Conservation (phyloP, 2,113 vertebrate species). For the Toxostoma redivivum region DNA sequence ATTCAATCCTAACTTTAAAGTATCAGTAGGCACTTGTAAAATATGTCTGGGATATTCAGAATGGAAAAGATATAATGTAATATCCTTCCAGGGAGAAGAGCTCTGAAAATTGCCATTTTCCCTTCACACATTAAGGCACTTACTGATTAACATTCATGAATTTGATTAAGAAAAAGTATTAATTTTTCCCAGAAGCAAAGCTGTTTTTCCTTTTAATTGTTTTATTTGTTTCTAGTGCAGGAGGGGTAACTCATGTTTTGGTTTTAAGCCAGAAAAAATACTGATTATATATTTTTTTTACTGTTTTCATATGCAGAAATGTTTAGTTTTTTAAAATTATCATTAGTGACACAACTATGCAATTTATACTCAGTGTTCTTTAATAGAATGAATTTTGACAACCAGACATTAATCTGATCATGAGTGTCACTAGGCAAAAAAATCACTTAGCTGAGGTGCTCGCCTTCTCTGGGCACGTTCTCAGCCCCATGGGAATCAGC, state of each 20-base stretch:
- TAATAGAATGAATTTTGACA: neutral
- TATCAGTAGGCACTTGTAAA: constrained; percentile 37
- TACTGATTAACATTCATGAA: constrained; percentile 21
- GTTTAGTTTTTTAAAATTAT: neutral
- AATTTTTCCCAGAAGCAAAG: neutral
- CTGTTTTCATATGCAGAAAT: neutral
- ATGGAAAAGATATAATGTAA: constrained; percentile 10
- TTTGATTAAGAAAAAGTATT: constrained; percentile 3
- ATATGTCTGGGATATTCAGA: constrained; percentile 26
- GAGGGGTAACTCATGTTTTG: neutral
- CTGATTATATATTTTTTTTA: neutral
- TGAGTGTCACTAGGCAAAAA: neutral
- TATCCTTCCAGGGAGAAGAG: neutral
- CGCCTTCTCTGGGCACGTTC: neutral
- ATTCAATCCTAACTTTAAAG: constrained; percentile 28
- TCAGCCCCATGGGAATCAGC: neutral
- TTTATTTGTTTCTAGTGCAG: constrained; percentile 1
- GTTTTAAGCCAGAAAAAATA: neutral
- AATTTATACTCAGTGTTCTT: neutral
- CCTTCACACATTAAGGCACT: neutral
- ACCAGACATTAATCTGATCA: neutral
- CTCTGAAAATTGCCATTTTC: constrained; percentile 19
- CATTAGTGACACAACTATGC: neutral
- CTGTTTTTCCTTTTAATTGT: neutral
- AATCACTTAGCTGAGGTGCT: neutral